phyloP scores from a whole-genome alignment of 2,113 vertebrate species.

The Oplegnathus fasciatus region DNA sequence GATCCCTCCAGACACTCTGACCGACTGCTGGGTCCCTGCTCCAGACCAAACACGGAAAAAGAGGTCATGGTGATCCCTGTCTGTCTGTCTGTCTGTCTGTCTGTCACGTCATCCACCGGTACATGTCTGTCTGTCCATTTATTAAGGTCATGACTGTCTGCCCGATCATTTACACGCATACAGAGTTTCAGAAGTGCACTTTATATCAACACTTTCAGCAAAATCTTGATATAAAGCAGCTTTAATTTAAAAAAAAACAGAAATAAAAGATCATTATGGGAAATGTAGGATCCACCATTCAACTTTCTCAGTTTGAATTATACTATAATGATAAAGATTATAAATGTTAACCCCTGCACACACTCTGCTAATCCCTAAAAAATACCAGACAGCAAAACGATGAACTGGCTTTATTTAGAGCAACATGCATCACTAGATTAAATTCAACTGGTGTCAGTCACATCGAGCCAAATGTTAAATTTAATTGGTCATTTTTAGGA shows the following conservation, averaged over 20 bases:
- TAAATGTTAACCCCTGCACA: neutral
- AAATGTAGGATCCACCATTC: too few species aligned
- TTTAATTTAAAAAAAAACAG: neutral
- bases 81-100: slow-evolving; percentile 41
- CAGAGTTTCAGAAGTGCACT: neutral
- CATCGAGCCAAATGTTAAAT: neutral
- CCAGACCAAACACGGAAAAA: slow-evolving; percentile 82
- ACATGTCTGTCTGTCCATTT: neutral
- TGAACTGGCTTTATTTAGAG: neutral
- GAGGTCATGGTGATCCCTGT: slow-evolving; percentile 72
- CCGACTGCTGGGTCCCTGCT: slow-evolving; percentile 61
- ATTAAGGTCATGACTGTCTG: slow-evolving; percentile 17
- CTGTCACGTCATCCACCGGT: neutral
- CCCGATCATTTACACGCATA: neutral
- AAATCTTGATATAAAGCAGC: neutral
- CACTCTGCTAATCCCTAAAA: neutral
- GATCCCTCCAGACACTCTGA: slow-evolving; percentile 79
- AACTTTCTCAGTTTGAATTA: too few species aligned
- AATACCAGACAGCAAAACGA: neutral
- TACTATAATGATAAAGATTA: neutral
- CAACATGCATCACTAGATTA: neutral
- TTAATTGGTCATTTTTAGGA: neutral
- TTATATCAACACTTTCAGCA: neutral
- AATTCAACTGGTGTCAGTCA: neutral
- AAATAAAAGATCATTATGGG: neutral